Conservation (phyloP, 2,888 invertebrate species). For the Caenorhabditis virilis region DNA sequence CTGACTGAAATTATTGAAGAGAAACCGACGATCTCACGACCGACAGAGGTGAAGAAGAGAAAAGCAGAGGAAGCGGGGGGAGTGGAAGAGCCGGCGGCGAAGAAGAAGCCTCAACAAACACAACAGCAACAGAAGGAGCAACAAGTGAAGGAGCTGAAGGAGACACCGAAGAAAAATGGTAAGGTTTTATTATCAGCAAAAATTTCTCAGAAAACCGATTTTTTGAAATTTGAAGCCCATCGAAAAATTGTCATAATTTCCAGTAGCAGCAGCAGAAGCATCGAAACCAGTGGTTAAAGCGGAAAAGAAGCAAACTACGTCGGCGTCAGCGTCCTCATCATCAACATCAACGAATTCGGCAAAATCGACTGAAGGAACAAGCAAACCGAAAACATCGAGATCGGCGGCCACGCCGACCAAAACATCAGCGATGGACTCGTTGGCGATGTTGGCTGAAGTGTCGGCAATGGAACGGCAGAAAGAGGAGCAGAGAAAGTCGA, state of each 20-base stretch:
- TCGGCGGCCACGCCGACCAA: too few relatives aligned
- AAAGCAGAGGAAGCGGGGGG: not conserved
- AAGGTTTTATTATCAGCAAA: not conserved
- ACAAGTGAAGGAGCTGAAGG: not conserved
- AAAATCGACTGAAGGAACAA: not conserved
- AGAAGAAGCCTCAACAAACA: too few relatives aligned
- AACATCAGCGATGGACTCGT: not conserved
- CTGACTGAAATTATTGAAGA: too few relatives aligned
- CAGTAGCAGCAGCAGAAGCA: too few relatives aligned
- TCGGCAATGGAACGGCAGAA: slow-evolving; percentile 3
- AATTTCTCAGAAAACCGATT: not conserved
- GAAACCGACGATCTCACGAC: not conserved
- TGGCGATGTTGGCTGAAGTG: slow-evolving; percentile 4
- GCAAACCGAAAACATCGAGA: slow-evolving; percentile 2
- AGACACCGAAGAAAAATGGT: too few relatives aligned
- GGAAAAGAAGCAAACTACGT: too few relatives aligned
- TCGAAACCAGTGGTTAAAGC: too few relatives aligned
- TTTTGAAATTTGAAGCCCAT: not conserved
- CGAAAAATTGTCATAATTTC: too few relatives aligned
- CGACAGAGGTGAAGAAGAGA: not conserved
- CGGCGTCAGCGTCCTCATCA: not conserved
- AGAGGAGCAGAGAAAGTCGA: slow-evolving; percentile 1
- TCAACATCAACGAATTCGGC: not conserved
- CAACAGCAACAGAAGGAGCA: too few relatives aligned
- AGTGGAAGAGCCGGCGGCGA: not conserved